Evolutionary conservation across 64 coral and sea anemone genomes (phyloP).

Genomic region (Catalaphyllia jardinei): DNA sequence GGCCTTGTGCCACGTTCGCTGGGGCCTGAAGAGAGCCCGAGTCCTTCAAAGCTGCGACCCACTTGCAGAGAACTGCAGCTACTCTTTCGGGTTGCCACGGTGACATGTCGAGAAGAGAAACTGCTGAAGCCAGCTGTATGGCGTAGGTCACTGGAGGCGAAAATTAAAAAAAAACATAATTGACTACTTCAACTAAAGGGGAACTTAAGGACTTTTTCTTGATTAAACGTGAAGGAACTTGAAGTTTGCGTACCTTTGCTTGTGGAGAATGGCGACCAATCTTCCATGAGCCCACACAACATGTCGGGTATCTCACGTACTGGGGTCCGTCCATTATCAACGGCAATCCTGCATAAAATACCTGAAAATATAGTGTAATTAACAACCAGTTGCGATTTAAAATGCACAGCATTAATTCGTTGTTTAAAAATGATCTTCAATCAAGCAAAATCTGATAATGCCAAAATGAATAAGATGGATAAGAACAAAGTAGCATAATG

Average conservation of each 20-base stretch:
- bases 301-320: constrained; percentile 4
- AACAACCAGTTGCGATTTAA: no score
- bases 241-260: neutral
- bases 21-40: neutral
- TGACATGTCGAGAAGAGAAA: constrained; percentile 49
- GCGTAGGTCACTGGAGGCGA: neutral
- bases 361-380: neutral
- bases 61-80: constrained; percentile 9
- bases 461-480: no score
- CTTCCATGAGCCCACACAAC: constrained; percentile 1
- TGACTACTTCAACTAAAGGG: neutral
- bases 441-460: no score
- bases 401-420: no score
- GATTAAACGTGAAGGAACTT: neutral
- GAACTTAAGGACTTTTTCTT: no score
- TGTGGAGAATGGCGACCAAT: neutral
- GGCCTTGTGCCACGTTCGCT: neutral
- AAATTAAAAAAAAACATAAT: neutral
- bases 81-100: constrained; percentile 49
- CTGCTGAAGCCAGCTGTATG: constrained; percentile 32
- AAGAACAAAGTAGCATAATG: no score
- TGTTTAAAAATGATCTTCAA: no score
- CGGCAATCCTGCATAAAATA: constrained; percentile 2
- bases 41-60: constrained; percentile 21
- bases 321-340: constrained; percentile 6